Base-by-base conservation (phyloP, 2,797 vertebrate species). In the Chiloscyllium punctatum region DNA sequence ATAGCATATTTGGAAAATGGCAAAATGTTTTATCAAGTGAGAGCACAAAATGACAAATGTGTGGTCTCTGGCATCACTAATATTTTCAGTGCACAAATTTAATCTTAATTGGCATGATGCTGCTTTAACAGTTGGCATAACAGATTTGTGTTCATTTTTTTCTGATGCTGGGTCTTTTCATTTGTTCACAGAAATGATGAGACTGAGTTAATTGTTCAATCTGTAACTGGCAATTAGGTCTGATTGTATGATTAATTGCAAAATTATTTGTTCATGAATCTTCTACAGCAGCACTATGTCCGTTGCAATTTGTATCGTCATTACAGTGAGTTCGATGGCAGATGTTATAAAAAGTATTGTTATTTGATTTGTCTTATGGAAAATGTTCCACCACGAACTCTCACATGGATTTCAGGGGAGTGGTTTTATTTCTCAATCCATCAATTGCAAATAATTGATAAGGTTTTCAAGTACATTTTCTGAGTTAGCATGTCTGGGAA, bases 231-330 rank as follows among this genome's bases (percentile, higher is more conserved):
- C 86, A 88, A 88, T 88, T 88, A 88, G 86, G 13, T 53, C 53
- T 88, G 86, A 88, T 88, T 57, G 51, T 33, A 88, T 88, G 86
- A 88, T 88, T 88, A 88, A 88, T 57, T 57, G 27, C 51, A 88
- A 84, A 88, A 88, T 57, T 57, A 53, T 88, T 88, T 88, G 86
- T 88, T 88, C 86, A 88, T 88, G 51, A 57, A 88, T 88, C 27
- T 88, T 88, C 86, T 6, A 57, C 51, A 42, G 82, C 82, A 84
- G 82, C 82, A 33, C 30, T 3, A 13, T 33, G 86, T 88, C 86
- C 25, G 57, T 88, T 88, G 86, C 86, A 88, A 84, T 57, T 57
- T 88, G 86, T 13, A 25, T 88, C 57, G 51, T 30, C 13, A 4
- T 57, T 88, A 57, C 16, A 57, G 53, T 68, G n/a, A n/a, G 37